Evolutionary conservation across 2,113 vertebrate species (phyloP).

Genomic region (Ondatra zibethicus): DNA sequence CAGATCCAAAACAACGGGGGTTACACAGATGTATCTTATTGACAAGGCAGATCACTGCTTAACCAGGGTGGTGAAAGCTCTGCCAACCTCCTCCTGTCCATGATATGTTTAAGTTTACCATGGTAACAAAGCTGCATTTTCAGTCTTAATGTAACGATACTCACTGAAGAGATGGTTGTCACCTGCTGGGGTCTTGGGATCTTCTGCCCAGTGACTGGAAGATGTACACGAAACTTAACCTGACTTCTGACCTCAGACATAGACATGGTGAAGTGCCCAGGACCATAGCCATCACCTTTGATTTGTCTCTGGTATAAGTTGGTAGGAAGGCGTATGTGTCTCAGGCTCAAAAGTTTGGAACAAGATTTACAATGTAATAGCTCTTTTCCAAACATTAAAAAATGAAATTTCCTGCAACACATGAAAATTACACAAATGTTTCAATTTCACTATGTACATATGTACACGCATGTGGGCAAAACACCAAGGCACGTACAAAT

Average conservation of each 20-base stretch:
- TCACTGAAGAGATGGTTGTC: rapidly evolving
- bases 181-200: rapidly evolving
- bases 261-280: neutral
- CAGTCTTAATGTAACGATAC: rapidly evolving
- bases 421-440: neutral
- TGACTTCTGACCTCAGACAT: neutral
- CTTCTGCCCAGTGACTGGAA: neutral
- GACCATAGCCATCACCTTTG: rapidly evolving
- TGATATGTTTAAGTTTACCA: neutral
- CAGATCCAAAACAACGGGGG: neutral
- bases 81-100: neutral
- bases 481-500: neutral
- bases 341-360: neutral
- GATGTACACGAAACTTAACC: rapidly evolving
- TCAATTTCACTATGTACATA: neutral
- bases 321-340: too few relatives aligned
- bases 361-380: neutral
- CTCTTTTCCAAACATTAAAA: neutral
- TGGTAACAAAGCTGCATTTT: neutral
- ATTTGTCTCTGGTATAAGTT: neutral
- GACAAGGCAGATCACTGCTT: neutral
- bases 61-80: neutral
- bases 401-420: neutral
- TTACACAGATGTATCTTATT: neutral
- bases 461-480: too few relatives aligned